Evolutionary conservation across 2,888 invertebrate genomes (phyloP), one percentile per base, ranked within the genome.

Genomic region (Steinernema scapterisci): DNA sequence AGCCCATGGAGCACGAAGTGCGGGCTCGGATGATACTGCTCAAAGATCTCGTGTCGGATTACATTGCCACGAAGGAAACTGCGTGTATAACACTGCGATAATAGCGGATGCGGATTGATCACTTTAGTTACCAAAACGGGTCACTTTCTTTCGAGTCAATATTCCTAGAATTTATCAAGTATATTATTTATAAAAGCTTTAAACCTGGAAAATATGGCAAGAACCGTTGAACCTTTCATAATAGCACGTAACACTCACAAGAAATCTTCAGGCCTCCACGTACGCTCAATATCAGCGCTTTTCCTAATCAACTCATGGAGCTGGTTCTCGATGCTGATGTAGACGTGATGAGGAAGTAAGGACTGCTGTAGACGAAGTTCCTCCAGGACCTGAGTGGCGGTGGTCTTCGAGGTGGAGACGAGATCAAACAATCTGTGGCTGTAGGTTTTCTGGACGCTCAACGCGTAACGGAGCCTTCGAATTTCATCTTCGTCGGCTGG

Each of bases 281-380:
- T 27, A 2, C 63, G 63, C 31, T 63, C 63, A 31, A 63, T 63
- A n/a, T 63, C 63, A 2, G n/a, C 63, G 16, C 21, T 25, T n/a
- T 63, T 63, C 19, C 63, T 63, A 7, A 25, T 63, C 31, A 63
- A 31, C 19, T 63, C 63, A 16, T 63, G 63, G 31, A 63, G 25
- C 63, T 63, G 63, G 16, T 63, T 63, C 38, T 63, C 63, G 2
- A 63, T 63, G 63, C 31, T 63, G 16, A 63, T 63, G 63, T 63
- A 63, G 25, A 31, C 19, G 31, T 31, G 1, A 13, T 63, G 63
- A 16, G 63, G 63, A 9, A 63, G 27, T 5, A 31, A 9, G 16
- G 63, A 27, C 27, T 63, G 63, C n/a, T 63, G 63, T 31, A 63
- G 11, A 13, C 63, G 63, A 1, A 63, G 63, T n/a, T 63, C 27